Percentiles rank a stretch among this genome's conserved stretches.
phyloP scores from a whole-genome alignment of 2,113 vertebrate genomes.

The Indicator maculatus region DNA sequence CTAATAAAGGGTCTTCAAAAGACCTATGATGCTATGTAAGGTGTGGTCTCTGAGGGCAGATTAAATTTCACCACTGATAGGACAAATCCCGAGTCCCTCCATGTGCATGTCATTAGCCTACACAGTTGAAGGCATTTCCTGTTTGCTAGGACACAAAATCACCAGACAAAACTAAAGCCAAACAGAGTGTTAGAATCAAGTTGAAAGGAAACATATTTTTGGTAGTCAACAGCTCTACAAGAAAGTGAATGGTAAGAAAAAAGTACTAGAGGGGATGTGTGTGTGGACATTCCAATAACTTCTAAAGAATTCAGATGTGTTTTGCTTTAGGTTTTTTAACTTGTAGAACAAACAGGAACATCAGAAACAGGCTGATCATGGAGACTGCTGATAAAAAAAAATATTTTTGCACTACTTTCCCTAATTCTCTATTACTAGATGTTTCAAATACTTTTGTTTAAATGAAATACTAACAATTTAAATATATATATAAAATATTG shows the following conservation, averaged over 20 bases:
- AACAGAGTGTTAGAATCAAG: not conserved
- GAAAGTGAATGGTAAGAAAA: not conserved
- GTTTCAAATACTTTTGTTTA: not conserved
- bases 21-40: not conserved
- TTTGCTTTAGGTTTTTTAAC: not conserved
- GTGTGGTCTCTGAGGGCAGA: not conserved
- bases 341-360: not conserved
- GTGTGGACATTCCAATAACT: not conserved
- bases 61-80: not conserved
- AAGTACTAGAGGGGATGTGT: not conserved
- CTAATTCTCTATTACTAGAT: not conserved
- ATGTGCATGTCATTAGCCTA: not conserved
- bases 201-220: not conserved
- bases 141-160: not conserved
- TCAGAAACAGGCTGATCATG: not conserved
- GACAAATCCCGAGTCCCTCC: not conserved
- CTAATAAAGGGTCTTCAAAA: not conserved
- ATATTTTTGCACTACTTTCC: not conserved
- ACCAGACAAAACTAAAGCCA: not conserved
- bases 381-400: not conserved
- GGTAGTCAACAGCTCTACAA: not conserved
- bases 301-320: not conserved
- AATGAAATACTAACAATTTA: not conserved
- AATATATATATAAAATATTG: rapidly evolving
- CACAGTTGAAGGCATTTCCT: not conserved